Evolutionary conservation across 2,888 invertebrate species (phyloP), one percentile per base, ranked within the genome.

Genomic region (Linyphia triangularis): DNA sequence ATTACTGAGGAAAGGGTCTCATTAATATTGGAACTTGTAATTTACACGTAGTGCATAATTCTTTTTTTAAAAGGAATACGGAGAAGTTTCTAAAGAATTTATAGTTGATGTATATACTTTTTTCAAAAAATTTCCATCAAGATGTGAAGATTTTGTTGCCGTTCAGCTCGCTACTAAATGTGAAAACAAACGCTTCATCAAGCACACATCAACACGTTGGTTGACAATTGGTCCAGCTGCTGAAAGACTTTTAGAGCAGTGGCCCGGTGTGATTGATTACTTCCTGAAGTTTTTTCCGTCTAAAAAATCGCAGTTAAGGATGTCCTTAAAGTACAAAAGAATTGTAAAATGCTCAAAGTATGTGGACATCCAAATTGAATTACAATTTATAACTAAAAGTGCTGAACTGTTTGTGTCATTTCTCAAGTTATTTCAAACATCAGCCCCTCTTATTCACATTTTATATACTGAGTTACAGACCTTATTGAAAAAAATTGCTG

Each of bases 311-410:
- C 6, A 24, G 9, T n/a, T 73, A 3, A 57, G 26, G 28, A 22
- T 57, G n/a, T 6, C 57, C 3, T 13, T 10, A n/a, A 57, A 73
- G 13, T 73, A 43, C 24, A 73, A 73, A 57, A 57, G 57, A 59
- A 59, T 59, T 10, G 13, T 10, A 10, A 43, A n/a, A n/a, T 70
- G 37, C 16, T 16, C n/a, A 28, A 24, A 70, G 22, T 70, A 70
- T 24, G 16, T 16, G 16, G 70, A 70, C 19, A 40, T 70, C 3
- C 1, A 40, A 40, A 40, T 57, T 22, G 75, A 57, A 19, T 70
- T 75, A 6, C 9, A 57, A 9, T 75, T 75, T 57, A 28, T 75
- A n/a, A 57, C 57, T 10, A 33, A 75, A 75, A 75, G 75, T 57
- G 26, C 75, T 13, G 19, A 57, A 19, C 28, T 75, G 24, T 75